phyloP scores from a whole-genome alignment of 1,140 invertebrate genomes.

The Drosophila sproati region DNA sequence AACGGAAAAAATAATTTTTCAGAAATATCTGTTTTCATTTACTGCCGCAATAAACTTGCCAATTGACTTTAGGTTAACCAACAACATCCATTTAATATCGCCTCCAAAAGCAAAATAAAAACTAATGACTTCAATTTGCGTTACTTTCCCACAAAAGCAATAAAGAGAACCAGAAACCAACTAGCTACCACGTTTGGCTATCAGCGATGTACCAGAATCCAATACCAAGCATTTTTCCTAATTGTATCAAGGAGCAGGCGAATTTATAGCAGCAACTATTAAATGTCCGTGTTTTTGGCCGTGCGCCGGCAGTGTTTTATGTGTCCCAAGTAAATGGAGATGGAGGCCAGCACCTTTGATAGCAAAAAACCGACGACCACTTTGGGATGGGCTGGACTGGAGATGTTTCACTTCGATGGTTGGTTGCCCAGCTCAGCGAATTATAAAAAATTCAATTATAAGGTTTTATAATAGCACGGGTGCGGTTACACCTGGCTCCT shows the following conservation, averaged over 20 bases:
- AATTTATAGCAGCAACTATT: constrained; percentile 66
- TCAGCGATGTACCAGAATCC: constrained; percentile 62
- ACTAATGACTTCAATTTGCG: constrained; percentile 55
- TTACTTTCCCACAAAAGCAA: constrained; percentile 39
- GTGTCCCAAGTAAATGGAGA: constrained; percentile 19
- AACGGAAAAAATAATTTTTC: neutral
- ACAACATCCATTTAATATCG: constrained; percentile 11
- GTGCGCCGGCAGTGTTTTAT: constrained; percentile 56
- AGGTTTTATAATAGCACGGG: constrained; percentile 62
- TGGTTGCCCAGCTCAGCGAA: constrained; percentile 51
- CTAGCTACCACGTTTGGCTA: constrained; percentile 37
- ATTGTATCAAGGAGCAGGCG: constrained; percentile 62
- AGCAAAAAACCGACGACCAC: constrained; percentile 5
- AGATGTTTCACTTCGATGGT: constrained; percentile 27
- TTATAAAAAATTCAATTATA: constrained; percentile 80
- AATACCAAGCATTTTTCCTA: constrained; percentile 62
- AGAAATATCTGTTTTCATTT: neutral
- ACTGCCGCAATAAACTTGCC: neutral
- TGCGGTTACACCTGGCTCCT: constrained; percentile 43
- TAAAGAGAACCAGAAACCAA: constrained; percentile 46
- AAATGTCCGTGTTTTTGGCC: constrained; percentile 36
- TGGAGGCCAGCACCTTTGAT: constrained; percentile 6
- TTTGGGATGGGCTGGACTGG: constrained; percentile 9
- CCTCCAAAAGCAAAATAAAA: constrained; percentile 5
- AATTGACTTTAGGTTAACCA: neutral